Conservation (phyloP, 1,140 invertebrate genomes). For the Metopolophium dirhodum region DNA sequence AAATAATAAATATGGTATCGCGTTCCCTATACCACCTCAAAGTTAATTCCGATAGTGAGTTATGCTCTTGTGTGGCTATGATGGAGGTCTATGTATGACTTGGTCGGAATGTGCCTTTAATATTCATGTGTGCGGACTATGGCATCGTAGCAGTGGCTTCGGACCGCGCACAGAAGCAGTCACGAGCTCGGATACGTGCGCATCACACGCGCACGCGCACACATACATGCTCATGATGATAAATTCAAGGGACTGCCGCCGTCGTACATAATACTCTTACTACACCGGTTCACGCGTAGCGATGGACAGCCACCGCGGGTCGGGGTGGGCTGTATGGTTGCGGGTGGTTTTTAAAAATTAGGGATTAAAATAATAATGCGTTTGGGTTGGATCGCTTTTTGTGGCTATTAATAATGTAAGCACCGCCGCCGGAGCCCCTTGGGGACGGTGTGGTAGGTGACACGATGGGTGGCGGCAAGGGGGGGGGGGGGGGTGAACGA, state of each 20-base stretch:
- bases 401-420: constrained; percentile 31
- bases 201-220: no score
- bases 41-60: not conserved
- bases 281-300: not conserved
- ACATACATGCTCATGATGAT: not conserved
- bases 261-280: not conserved
- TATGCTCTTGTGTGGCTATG: not conserved
- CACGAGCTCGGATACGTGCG: not conserved
- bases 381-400: constrained; percentile 24
- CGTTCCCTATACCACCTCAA: not conserved
- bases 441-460: not conserved
- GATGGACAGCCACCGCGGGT: no score
- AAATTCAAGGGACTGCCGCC: not conserved
- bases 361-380: constrained; percentile 42
- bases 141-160: not conserved
- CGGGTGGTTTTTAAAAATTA: constrained; percentile 24
- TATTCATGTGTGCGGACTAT: not conserved
- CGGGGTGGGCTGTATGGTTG: not conserved
- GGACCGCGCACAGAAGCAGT: not conserved
- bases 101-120: not conserved
- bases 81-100: not conserved
- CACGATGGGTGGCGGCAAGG: not conserved
- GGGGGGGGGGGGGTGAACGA: not conserved
- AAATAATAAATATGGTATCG: not conserved
- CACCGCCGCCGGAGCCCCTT: not conserved